phyloP scores from a whole-genome alignment of 2,113 vertebrate species.

The Alligator mississippiensis region DNA sequence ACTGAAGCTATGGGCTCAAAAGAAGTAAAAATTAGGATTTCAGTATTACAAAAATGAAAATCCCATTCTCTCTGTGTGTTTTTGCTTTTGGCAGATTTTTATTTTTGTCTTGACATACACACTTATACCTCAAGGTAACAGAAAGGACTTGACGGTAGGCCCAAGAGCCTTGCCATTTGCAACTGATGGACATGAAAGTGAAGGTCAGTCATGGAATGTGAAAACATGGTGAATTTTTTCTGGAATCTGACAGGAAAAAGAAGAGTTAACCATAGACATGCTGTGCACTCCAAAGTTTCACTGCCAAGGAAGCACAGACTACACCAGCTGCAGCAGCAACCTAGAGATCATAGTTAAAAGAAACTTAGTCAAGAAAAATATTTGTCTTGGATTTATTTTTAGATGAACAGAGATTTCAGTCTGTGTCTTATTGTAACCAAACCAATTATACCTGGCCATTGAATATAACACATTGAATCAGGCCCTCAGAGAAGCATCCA shows the following conservation, averaged over 20 bases:
- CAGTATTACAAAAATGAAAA: background rate
- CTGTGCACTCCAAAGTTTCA: background rate
- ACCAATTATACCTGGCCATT: background rate
- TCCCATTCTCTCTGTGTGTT: too few species aligned
- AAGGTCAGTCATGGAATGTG: background rate
- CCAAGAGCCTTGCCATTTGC: background rate
- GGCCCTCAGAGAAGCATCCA: background rate
- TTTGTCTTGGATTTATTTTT: background rate
- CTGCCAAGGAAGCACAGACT: background rate
- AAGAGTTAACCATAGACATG: background rate
- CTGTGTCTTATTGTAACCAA: background rate
- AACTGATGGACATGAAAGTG: background rate
- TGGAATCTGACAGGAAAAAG: background rate
- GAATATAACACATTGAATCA: background rate
- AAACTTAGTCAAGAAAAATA: background rate
- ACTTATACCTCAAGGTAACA: background rate
- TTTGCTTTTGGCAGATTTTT: background rate
- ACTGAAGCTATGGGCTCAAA: background rate
- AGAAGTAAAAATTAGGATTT: background rate
- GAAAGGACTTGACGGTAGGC: background rate
- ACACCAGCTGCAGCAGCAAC: background rate
- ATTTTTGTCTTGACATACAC: background rate
- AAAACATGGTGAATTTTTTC: background rate
- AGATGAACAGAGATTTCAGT: background rate
- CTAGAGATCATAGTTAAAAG: background rate